Evolutionary conservation across 2,888 invertebrate genomes (phyloP), one percentile per base, ranked within the genome.

Genomic region (Tridacna gigas): DNA sequence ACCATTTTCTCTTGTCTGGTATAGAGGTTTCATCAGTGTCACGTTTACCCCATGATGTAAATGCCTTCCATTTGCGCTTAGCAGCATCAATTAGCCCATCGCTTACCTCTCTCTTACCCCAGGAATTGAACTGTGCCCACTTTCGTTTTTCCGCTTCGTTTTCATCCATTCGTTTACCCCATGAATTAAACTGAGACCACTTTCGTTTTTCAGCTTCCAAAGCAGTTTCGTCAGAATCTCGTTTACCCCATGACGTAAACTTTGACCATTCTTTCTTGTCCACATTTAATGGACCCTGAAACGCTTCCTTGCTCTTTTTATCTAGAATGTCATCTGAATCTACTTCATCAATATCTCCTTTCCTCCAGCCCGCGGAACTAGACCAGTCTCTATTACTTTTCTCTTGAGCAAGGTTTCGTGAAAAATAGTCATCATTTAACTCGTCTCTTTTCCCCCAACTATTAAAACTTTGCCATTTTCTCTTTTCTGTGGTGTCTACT

Each of bases 151-250:
- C 75, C 12, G 26, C 61, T 4, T 47, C 66, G 22, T 63, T 25
- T 13, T 25, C 47, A 48, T 63, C 61, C 4, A 28, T 20, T 56
- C 86, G 80, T 76, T 86, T 86, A 12, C 86, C 86, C 86, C 86
- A 87, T 13, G 84, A 80, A 4, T 75, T 63, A 47, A 87, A 87
- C 25, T 78, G 73, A 13, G 82, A 74, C 86, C 86, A 87, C 60
- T 82, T 83, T 60, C 84, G 61, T 78, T 87, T 84, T 3, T 84
- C 80, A 65, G 51, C 47, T 5, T 61, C 63, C 13, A 63, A 22
- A 15, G 63, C 66, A 0, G 47, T 25, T 2, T 45, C 60, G 20
- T 61, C 51, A 3, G n/a, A 28, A 0, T 75, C 82, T 63, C 79
- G 61, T 48, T 86, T 80, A 22, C 77, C 81, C 85, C 85, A 85